Evolutionary conservation across 2,888 invertebrate genomes (phyloP).

Genomic region (Dryomyza anilis): DNA sequence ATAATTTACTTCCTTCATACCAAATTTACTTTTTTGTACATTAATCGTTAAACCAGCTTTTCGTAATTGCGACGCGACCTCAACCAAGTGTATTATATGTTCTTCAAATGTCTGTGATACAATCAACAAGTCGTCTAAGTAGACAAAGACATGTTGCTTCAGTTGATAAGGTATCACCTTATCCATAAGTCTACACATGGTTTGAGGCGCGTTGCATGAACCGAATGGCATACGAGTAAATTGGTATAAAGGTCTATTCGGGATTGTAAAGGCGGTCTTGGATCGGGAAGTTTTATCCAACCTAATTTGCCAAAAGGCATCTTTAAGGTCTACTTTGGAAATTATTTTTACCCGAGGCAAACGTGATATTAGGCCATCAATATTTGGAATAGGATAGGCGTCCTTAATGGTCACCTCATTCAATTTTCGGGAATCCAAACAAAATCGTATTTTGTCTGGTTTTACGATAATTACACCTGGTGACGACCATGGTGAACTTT

Average conservation of each 20-base stretch:
- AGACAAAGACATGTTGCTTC: too few relatives aligned
- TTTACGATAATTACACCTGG: not conserved
- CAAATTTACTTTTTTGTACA: not conserved
- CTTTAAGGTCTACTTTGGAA: slow-evolving; percentile 13
- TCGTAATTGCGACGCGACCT: not conserved
- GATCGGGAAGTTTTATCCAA: not conserved
- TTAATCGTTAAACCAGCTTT: not conserved
- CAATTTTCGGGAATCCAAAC: not conserved
- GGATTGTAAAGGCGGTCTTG: slow-evolving; percentile 1
- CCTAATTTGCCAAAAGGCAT: slow-evolving; percentile 20
- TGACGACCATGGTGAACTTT: too few relatives aligned
- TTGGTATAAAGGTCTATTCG: too few relatives aligned
- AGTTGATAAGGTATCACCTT: too few relatives aligned
- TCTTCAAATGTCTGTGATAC: slow-evolving; percentile 3
- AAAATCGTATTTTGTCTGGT: not conserved
- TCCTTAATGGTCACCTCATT: slow-evolving; percentile 7
- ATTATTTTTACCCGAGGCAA: slow-evolving; percentile 3
- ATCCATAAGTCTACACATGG: too few relatives aligned
- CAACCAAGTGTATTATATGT: not conserved
- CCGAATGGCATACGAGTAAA: too few relatives aligned
- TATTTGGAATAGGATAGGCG: slow-evolving; percentile 10
- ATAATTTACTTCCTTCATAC: not conserved
- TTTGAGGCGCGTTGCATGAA: too few relatives aligned
- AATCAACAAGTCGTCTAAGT: slow-evolving; percentile 4
- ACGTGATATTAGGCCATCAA: slow-evolving; percentile 12